Conservation (phyloP, 2,888 invertebrate genomes). For the Scelioninae gen. 1 region DNA sequence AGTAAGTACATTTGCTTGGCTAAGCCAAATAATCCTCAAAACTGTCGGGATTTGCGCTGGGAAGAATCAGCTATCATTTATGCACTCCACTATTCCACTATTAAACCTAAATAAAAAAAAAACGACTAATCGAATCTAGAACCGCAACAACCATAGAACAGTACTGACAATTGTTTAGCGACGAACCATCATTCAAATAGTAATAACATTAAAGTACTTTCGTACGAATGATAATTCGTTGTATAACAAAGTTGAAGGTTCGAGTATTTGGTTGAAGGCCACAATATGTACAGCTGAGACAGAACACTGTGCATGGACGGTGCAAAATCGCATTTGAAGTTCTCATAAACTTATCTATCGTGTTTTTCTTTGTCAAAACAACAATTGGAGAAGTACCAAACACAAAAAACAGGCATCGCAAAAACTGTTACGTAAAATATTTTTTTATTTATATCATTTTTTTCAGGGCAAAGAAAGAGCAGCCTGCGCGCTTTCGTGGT, state of each 20-base stretch:
- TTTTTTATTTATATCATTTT: too few relatives aligned
- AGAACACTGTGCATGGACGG: slow-evolving; percentile 85
- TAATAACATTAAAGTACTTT: too few relatives aligned
- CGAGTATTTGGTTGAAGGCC: slow-evolving; percentile 31
- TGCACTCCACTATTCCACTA: slow-evolving; percentile 74
- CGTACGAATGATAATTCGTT: slow-evolving; percentile 17
- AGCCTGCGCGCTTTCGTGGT: slow-evolving; percentile 53
- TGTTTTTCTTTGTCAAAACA: too few relatives aligned
- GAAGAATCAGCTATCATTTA: slow-evolving; percentile 79
- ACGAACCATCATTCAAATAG: slow-evolving; percentile 7
- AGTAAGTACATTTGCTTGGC: slow-evolving; percentile 49
- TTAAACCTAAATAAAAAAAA: slow-evolving; percentile 29
- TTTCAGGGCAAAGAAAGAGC: slow-evolving; percentile 25
- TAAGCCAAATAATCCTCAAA: slow-evolving; percentile 45
- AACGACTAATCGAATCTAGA: slow-evolving; percentile 5
- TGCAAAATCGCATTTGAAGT: slow-evolving; percentile 86
- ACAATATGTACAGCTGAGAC: slow-evolving; percentile 68
- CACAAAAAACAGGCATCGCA: too few relatives aligned
- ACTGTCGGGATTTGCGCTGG: slow-evolving; percentile 77
- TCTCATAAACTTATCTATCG: slow-evolving; percentile 17
- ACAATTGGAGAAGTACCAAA: too few relatives aligned
- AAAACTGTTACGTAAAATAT: slow-evolving; percentile 8
- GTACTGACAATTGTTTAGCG: neutral
- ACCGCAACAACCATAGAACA: neutral
- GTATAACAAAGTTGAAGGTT: slow-evolving; percentile 34